Base-by-base conservation (phyloP, 2,797 vertebrate genomes). In the Coccyzus lansbergi region DNA sequence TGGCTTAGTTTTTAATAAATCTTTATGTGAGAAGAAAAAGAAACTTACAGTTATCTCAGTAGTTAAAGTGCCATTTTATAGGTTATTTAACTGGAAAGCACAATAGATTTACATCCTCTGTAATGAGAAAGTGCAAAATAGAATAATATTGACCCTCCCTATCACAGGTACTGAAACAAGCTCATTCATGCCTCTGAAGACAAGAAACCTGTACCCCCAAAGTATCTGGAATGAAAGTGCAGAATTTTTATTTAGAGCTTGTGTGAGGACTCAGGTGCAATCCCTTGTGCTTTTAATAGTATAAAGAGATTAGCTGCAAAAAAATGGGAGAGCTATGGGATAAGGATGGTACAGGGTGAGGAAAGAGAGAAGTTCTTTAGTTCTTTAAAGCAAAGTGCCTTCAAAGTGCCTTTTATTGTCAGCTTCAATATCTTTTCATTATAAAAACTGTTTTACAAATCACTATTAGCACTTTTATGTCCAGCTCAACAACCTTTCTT, bases 401-500 rank as follows among this genome's bases (percentile, higher is more conserved):
- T 52, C 52, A 88, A 53, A 17, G 21, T 67, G 26, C 19, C n/a
- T 68, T 88, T 83, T 87, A 76, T 56, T 15, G 71, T 48, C 34
- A 92, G 80, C 19, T 75, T 89, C n/a, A 31, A 2, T 49, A 86
- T n/a, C 3, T 89, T 86, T 85, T 65, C 15, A 80, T 69, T 59
- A 58, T 4, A 86, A 79, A 81, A 83, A 78, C 8, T 44, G 46
- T 69, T 95, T 91, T 83, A 88, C 72, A 93, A 84, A 90, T 86
- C 56, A 51, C 36, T 70, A 77, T 56, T 85, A 94, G 65, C 49
- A 76, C n/a, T 92, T 88, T 33, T 49, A 88, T 53, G 75, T 79
- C 80, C 42, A 90, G 53, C 38, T 90, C 33, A 76, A 85, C 65
- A 93, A 95, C 38, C 75, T 78, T 93, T 93, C 69, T 72, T 93